Conservation (phyloP, 2,888 invertebrate species). For the Nephrotoma flavescens region DNA sequence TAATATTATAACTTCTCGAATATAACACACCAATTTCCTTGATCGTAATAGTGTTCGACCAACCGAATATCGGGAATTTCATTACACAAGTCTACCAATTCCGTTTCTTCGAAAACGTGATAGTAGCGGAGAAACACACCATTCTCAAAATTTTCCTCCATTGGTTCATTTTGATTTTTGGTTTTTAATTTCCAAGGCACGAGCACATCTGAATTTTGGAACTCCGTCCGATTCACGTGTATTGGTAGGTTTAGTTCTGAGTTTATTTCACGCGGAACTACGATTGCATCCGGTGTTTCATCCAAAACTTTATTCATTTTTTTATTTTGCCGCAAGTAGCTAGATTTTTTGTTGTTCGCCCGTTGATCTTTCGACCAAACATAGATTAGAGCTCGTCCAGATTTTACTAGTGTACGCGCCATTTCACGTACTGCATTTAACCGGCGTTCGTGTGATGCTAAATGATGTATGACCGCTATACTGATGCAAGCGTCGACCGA, state of each 20-base stretch:
- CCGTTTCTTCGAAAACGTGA: constrained; percentile 81
- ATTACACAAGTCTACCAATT: constrained; percentile 52
- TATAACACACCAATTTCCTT: constrained; percentile 91
- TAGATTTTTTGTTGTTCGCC: constrained; percentile 45
- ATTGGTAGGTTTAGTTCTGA: constrained; percentile 40
- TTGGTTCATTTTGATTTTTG: neutral
- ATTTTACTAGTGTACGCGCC: constrained; percentile 50
- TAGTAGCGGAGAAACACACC: constrained; percentile 68
- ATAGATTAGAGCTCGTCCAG: constrained; percentile 72
- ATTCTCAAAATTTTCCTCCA: constrained; percentile 19
- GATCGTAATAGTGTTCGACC: constrained; percentile 70
- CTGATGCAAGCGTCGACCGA: constrained; percentile 73
- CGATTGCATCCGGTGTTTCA: constrained; percentile 16
- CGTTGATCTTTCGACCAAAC: constrained; percentile 94
- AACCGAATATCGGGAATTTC: constrained; percentile 39
- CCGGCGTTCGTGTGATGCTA: constrained; percentile 68
- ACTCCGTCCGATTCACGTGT: constrained; percentile 83
- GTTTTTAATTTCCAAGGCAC: constrained; percentile 85
- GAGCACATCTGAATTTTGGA: constrained; percentile 76
- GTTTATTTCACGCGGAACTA: neutral
- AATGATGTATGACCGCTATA: constrained; percentile 94
- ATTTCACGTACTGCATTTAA: constrained; percentile 61
- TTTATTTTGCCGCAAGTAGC: constrained; percentile 48
- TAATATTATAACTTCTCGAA: constrained; percentile 39
- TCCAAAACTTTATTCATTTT: constrained; percentile 29